These are phyloP conservation scores for Cygnus buccinator DNA, from an alignment of 2,113 vertebrate species.

Conservation along the genomic window DNA sequence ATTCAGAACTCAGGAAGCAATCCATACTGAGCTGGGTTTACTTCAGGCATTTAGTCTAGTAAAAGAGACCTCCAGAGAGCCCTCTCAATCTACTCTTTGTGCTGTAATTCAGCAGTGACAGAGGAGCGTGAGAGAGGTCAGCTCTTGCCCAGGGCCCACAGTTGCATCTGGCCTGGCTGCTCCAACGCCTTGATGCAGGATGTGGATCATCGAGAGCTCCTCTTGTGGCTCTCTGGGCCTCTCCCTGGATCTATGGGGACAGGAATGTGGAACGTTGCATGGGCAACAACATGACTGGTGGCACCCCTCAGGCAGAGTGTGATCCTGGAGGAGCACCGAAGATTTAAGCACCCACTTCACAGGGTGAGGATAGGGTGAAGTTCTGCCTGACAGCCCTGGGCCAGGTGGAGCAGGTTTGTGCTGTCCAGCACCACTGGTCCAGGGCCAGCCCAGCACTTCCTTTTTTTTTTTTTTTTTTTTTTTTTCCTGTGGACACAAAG, in stretches of 20 bases:
- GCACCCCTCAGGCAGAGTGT: background rate
- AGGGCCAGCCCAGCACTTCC: background rate
- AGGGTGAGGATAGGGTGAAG: background rate
- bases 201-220: background rate
- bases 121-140: background rate
- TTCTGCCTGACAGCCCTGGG: rapidly evolving
- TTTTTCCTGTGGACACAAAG: background rate
- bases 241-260: background rate
- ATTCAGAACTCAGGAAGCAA: background rate
- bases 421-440: background rate
- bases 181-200: background rate
- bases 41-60: background rate
- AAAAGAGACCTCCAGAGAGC: background rate
- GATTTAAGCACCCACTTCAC: rapidly evolving
- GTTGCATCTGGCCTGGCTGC: background rate
- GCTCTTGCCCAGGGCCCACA: background rate
- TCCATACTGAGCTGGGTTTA: background rate
- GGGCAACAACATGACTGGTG: background rate
- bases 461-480: background rate
- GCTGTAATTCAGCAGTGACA: background rate
- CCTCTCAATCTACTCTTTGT: background rate
- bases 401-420: rapidly evolving
- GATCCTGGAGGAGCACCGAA: background rate
- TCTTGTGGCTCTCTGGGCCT: background rate
- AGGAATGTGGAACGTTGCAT: background rate